Conservation (phyloP, 2,888 invertebrate species). For the Thymelicus sylvestris region DNA sequence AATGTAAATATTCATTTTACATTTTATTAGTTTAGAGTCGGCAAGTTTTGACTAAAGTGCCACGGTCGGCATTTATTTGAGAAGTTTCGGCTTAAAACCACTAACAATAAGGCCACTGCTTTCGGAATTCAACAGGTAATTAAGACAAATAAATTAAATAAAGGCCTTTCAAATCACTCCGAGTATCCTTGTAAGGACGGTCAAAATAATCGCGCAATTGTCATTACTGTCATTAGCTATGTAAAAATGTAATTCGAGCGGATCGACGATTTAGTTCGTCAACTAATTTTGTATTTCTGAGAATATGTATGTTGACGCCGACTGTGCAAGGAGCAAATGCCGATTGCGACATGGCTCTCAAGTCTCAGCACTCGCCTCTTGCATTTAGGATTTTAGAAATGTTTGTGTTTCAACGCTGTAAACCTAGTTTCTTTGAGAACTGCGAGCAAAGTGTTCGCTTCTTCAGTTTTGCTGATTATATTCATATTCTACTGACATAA, state of each 20-base stretch:
- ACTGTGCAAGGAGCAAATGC: slow-evolving; percentile 66
- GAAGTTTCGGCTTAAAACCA: slow-evolving; percentile 14
- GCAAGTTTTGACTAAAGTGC: slow-evolving; percentile 11
- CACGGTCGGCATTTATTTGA: slow-evolving; percentile 16
- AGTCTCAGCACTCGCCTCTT: slow-evolving; percentile 59
- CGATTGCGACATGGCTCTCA: slow-evolving; percentile 69
- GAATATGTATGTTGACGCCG: slow-evolving; percentile 71
- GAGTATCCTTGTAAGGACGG: background rate
- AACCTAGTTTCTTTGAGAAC: slow-evolving; percentile 72
- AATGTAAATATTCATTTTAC: slow-evolving; percentile 28
- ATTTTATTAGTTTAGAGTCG: slow-evolving; percentile 22
- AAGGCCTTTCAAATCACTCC: slow-evolving; percentile 6
- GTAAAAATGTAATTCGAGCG: slow-evolving; percentile 26
- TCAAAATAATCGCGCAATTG: slow-evolving; percentile 20
- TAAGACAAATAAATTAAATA: slow-evolving; percentile 17
- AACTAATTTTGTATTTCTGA: slow-evolving; percentile 65
- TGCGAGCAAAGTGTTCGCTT: slow-evolving; percentile 27
- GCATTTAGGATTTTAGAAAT: slow-evolving; percentile 74
- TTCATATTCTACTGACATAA: slow-evolving; percentile 5
- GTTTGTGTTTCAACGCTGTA: slow-evolving; percentile 75
- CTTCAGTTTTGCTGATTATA: slow-evolving; percentile 22
- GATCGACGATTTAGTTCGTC: slow-evolving; percentile 43
- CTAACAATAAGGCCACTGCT: slow-evolving; percentile 12
- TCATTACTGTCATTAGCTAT: slow-evolving; percentile 24
- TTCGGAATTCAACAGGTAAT: slow-evolving; percentile 5